Base-by-base conservation (phyloP, 2,888 invertebrate genomes). In the Eristalis tenax region DNA sequence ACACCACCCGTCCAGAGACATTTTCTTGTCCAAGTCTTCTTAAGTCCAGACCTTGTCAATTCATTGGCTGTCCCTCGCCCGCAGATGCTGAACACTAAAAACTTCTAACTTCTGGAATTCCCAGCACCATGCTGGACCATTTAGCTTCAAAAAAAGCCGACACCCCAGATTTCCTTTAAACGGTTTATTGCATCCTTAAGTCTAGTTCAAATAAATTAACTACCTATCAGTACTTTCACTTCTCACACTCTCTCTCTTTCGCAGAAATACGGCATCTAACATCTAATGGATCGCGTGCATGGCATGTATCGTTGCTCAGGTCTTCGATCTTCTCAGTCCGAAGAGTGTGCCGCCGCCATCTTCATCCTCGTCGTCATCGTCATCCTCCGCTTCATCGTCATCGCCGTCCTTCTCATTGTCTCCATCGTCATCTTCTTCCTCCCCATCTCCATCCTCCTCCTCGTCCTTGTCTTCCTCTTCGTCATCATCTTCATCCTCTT, bases 171-270 rank as follows among this genome's bases (percentile, higher is more conserved):
- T 38, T n/a, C 6, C 15, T 22, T 57, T 32, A 23, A 50, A 50
- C 50, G 50, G 50, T 56, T 50, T 69, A 6, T 13, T 57, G 50
- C 26, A 32, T 38, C 10, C 22, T 40, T 18, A 10, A 18, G 28
- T 18, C n/a, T 61, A 61, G 50, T 70, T 28, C 1, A 40, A 69
- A 69, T 65, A 65, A 78, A 65, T 64, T 79, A 73, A 40, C 43
- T 18, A 66, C 65, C 79, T 79, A 79, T 79, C 79, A 79, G 79
- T 79, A 73, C 79, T 64, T 78, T 71, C 15, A 66, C 5, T 65
- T 79, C 71, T 71, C 6, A 56, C 11, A 50, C 50, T 18, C 50
- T 38, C 32, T 40, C 13, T 43, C 57, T 59, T 50, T 10, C 28
- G 1, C 6, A 8, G n/a, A 26, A 69, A 38, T 57, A 32, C 8